These are phyloP conservation scores for Synanthedon andrenaeformis DNA, from an alignment of 2,888 invertebrate species.

Conservation along the genomic window DNA sequence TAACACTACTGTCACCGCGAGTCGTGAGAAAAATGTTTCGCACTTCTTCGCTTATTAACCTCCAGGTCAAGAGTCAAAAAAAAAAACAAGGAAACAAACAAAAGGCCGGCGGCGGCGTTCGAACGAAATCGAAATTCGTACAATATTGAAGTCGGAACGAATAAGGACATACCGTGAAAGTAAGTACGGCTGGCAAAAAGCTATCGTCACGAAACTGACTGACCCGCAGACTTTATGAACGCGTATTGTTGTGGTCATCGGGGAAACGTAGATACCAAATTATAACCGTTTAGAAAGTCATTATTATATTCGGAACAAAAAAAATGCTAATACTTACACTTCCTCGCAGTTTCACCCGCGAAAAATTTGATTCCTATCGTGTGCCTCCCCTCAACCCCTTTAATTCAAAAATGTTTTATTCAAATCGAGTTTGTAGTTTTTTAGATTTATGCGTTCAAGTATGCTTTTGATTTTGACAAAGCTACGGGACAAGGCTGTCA, in stretches of 20 bases:
- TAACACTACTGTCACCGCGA: not conserved
- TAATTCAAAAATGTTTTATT: too few species aligned
- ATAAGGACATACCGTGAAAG: constrained; percentile 59
- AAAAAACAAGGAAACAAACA: constrained; percentile 6
- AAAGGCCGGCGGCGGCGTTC: constrained; percentile 18
- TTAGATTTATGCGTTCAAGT: too few species aligned
- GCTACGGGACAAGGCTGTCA: too few species aligned
- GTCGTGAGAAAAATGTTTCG: not conserved
- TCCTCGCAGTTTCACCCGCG: too few species aligned
- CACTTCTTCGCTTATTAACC: not conserved
- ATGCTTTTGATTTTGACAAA: too few species aligned
- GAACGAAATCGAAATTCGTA: constrained; percentile 48
- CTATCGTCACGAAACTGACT: constrained; percentile 28
- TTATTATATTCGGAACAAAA: constrained; percentile 19
- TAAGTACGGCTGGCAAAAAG: constrained; percentile 26
- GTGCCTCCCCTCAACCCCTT: too few species aligned
- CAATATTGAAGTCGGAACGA: constrained; percentile 42
- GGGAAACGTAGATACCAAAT: constrained; percentile 21
- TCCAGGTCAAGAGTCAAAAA: not conserved
- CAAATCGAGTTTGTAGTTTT: too few species aligned
- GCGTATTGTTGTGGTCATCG: constrained; percentile 17
- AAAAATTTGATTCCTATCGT: too few species aligned
- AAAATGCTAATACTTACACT: too few species aligned
- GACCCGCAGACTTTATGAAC: constrained; percentile 7
- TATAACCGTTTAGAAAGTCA: constrained; percentile 52